Percentiles rank a stretch among this genome's conserved stretches.
These are phyloP conservation scores for Sebastes cheni DNA, from an alignment of 2,797 vertebrate genomes.

Conservation along the genomic window DNA sequence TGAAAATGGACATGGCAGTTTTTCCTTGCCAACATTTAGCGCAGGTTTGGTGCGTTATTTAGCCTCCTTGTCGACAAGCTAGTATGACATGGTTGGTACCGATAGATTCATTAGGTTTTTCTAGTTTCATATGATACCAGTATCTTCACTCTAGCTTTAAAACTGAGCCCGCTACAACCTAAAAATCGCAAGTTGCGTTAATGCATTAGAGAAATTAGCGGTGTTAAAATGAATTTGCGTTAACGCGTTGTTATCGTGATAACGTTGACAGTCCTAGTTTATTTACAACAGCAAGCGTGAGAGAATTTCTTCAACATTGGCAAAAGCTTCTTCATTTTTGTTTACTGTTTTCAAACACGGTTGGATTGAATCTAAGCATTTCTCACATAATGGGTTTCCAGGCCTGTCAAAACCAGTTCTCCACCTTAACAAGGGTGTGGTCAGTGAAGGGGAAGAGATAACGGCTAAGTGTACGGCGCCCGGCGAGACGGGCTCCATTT, in stretches of 20 bases:
- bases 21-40: no score
- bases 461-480: constrained; percentile 60
- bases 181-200: no score
- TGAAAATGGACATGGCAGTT: no score
- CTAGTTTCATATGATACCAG: no score
- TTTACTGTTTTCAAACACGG: neutral
- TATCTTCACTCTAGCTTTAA: no score
- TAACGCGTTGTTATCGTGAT: no score
- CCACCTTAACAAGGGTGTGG: neutral
- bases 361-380: neutral
- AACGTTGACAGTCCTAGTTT: neutral
- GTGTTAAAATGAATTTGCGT: no score
- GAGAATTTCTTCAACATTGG: neutral
- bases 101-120: neutral
- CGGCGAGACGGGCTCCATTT: constrained; percentile 58
- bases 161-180: no score
- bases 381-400: constrained; percentile 33
- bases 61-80: no score
- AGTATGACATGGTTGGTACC: neutral
- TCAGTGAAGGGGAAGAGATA: constrained; percentile 71
- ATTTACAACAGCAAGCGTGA: neutral
- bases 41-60: no score
- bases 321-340: neutral
- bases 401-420: constrained; percentile 74
- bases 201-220: no score